Conservation (phyloP, 2,797 vertebrate species). For the Hybognathus amarus region DNA sequence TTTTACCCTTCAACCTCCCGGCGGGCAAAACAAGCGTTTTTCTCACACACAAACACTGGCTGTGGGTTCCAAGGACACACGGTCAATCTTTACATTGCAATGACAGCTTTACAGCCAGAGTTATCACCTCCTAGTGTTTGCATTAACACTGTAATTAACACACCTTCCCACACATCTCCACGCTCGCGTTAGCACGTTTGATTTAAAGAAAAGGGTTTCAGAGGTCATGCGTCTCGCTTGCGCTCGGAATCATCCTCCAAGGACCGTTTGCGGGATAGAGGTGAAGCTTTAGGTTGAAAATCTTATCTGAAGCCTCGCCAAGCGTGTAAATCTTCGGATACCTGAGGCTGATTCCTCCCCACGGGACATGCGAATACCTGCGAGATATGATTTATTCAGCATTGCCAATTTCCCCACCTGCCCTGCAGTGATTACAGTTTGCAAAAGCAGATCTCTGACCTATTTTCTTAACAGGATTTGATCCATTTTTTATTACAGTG, state of each 20-base stretch:
- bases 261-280: slow-evolving; percentile 57
- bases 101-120: slow-evolving; percentile 72
- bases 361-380: slow-evolving; percentile 51
- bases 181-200: slow-evolving; percentile 58
- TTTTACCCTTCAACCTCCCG: slow-evolving; percentile 40
- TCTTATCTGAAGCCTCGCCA: slow-evolving; percentile 68
- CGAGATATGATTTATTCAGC: slow-evolving; percentile 79
- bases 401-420: slow-evolving; percentile 66
- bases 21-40: slow-evolving; percentile 22
- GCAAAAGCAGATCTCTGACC: slow-evolving; percentile 68
- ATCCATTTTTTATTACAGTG: slow-evolving; percentile 57
- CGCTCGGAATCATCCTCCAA: slow-evolving; percentile 49
- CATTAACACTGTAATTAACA: slow-evolving; percentile 74
- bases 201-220: slow-evolving; percentile 54
- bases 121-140: slow-evolving; percentile 68
- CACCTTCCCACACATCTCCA: slow-evolving; percentile 63
- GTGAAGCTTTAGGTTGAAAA: slow-evolving; percentile 72
- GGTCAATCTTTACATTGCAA: slow-evolving; percentile 75
- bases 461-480: slow-evolving; percentile 64
- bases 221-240: slow-evolving; percentile 47
- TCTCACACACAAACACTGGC: slow-evolving; percentile 23
- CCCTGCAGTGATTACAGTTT: slow-evolving; percentile 57
- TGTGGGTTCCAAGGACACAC: slow-evolving; percentile 71
- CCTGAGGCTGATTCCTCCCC: slow-evolving; percentile 46
- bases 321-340: slow-evolving; percentile 49